Base-by-base conservation (phyloP, 2,888 invertebrate genomes). In the Stomorhina lunata region DNA sequence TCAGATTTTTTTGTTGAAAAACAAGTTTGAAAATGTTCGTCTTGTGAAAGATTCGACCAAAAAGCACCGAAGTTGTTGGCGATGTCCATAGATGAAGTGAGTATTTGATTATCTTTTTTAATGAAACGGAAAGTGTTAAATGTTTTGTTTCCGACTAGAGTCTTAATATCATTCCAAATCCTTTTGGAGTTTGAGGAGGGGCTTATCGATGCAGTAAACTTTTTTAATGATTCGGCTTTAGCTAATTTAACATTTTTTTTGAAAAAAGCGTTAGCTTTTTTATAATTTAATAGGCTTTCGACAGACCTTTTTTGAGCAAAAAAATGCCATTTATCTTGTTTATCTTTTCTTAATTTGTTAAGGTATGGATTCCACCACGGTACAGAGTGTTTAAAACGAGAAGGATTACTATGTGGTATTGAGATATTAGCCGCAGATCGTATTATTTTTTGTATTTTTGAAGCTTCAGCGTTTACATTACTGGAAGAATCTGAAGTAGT, bases 181-280 rank as follows among this genome's bases (percentile, higher is more conserved):
- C 17, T 17, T 29, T 55, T 29, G 9, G 53, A n/a, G 20, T 15
- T 29, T n/a, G 53, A 29, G 7, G n/a, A 12, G 9, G 73, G 63
- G 27, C 40, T 57, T 17, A 73, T 73, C 22, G 61, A 29, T 2
- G 53, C 1, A 4, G 63, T 57, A 12, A 63, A 53, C 6, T 63
- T 20, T 34, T 25, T 7, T 9, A 73, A 40, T 12, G 34, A 22
- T 32, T 2, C 34, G 0, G 29, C 12, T 61, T 72, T 72, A 2
- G 61, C 27, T 17, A n/a, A 17, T 48, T 72, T 61, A 29, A 40
- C 59, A 5, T 61, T 15, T 32, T 40, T 72, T 50, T 61, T 72
- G 34, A 72, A 72, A 2, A 72, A 3, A 22, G 61, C 48, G 34
- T 72, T 61, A 12, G 37, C 61, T 72, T 59, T 72, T 34, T 72